Percentiles rank a stretch among this genome's conserved stretches.
phyloP scores from a whole-genome alignment of 2,888 invertebrate genomes.

The Crossocerus cetratus region DNA sequence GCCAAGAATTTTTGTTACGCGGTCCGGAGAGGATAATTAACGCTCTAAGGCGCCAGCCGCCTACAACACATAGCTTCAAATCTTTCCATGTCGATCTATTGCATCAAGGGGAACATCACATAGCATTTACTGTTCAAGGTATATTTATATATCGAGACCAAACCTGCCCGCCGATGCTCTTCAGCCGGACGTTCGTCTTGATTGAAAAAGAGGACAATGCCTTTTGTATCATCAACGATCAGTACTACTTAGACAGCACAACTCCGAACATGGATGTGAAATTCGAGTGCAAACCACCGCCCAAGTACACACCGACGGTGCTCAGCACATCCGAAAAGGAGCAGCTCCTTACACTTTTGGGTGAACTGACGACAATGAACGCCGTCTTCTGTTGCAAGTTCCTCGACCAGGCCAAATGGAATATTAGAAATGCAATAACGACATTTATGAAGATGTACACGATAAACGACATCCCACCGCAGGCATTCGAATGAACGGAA shows the following conservation, averaged over 20 bases:
- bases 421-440: constrained; percentile 68
- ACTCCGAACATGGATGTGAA: constrained; percentile 50
- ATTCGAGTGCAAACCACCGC: constrained; percentile 43
- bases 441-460: constrained; percentile 70
- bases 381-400: constrained; percentile 59
- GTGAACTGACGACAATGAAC: constrained; percentile 72
- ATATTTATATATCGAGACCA: constrained; percentile 67
- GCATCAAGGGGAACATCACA: constrained; percentile 56
- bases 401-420: constrained; percentile 68
- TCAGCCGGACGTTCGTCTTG: constrained; percentile 70
- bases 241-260: constrained; percentile 70
- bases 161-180: constrained; percentile 63
- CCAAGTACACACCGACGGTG: constrained; percentile 62
- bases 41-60: constrained; percentile 65
- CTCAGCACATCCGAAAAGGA: constrained; percentile 69
- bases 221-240: constrained; percentile 72
- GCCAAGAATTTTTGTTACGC: constrained; percentile 69
- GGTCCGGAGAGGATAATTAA: constrained; percentile 73
- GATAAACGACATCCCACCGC: constrained; percentile 68
- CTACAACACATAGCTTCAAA: constrained; percentile 68
- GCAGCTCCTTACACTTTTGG: constrained; percentile 66
- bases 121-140: constrained; percentile 70
- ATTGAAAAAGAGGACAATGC: constrained; percentile 70
- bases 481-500: constrained; percentile 67
- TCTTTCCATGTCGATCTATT: constrained; percentile 69